Evolutionary conservation across 2,888 invertebrate genomes (phyloP).

Genomic region (Nomada ferruginata): DNA sequence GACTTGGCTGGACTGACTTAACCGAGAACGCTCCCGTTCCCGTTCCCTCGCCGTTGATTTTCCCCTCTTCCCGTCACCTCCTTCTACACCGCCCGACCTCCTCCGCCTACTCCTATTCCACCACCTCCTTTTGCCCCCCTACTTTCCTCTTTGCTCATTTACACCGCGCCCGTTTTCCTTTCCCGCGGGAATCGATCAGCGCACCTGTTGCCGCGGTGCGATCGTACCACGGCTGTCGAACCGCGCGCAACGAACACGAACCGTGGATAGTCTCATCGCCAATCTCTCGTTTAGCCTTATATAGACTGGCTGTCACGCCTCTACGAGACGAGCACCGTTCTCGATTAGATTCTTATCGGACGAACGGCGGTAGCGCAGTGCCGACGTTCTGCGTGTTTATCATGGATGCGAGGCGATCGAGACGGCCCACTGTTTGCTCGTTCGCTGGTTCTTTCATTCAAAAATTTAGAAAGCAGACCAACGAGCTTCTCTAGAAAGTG

Average conservation of each 20-base stretch:
- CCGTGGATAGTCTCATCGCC: not conserved
- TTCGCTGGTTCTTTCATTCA: slow-evolving; percentile 13
- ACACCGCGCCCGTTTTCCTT: slow-evolving; percentile 43
- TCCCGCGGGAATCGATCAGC: slow-evolving; percentile 44
- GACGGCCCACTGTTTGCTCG: not conserved
- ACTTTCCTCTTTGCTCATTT: slow-evolving; percentile 53
- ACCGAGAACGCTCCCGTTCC: slow-evolving; percentile 48
- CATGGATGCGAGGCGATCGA: not conserved
- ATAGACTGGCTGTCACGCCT: slow-evolving; percentile 20
- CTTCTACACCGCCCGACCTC: not conserved
- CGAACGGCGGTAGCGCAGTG: slow-evolving; percentile 35
- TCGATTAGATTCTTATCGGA: slow-evolving; percentile 57
- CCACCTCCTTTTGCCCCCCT: slow-evolving; percentile 12
- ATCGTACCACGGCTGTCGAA: slow-evolving; percentile 25
- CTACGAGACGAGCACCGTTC: slow-evolving; percentile 19
- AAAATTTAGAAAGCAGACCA: slow-evolving; percentile 65
- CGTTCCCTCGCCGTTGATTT: slow-evolving; percentile 46
- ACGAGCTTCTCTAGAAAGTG: slow-evolving; percentile 50
- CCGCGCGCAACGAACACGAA: slow-evolving; percentile 16
- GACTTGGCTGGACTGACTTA: slow-evolving; percentile 63
- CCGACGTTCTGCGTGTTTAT: slow-evolving; percentile 18
- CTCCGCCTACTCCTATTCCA: slow-evolving; percentile 18
- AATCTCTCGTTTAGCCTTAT: slow-evolving; percentile 32
- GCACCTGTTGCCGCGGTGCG: slow-evolving; percentile 43
- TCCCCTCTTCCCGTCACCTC: slow-evolving; percentile 14